Evolutionary conservation across 2,888 invertebrate species (phyloP).

Genomic region (Thelaira solivaga): DNA sequence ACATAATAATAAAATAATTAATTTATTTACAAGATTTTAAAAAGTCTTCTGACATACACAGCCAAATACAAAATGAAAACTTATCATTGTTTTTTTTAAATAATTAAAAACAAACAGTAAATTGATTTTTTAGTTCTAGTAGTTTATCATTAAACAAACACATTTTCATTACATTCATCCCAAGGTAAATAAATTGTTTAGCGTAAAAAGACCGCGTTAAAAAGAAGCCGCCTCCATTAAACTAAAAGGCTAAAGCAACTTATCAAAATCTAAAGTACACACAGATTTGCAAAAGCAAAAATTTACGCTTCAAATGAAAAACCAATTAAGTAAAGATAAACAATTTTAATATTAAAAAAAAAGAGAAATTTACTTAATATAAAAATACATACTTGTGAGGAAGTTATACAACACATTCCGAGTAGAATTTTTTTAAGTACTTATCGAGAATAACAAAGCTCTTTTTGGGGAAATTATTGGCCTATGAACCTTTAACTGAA

Average conservation of each 20-base stretch:
- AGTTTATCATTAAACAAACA: not conserved
- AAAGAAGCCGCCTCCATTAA: conserved; percentile 67
- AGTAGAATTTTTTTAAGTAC: no score
- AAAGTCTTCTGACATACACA: no score
- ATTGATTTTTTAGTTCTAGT: not conserved
- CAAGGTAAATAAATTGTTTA: conserved; percentile 33
- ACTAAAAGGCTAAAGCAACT: conserved; percentile 68
- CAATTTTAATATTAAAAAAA: not conserved
- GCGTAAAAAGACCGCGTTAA: conserved; percentile 47
- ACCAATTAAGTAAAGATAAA: not conserved
- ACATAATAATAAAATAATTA: no score
- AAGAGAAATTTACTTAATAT: no score
- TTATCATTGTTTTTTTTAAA: no score
- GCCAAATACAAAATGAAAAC: no score
- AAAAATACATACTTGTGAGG: no score
- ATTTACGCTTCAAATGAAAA: not conserved
- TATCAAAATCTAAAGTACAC: conserved; percentile 66
- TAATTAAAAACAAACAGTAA: not conserved
- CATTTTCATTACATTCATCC: not conserved
- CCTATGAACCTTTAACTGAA: no score
- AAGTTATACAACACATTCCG: no score
- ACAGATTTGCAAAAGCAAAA: not conserved
- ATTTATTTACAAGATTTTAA: no score
- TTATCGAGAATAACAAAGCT: no score
- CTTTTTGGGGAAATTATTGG: no score